Evolutionary conservation across 2,797 vertebrate species (phyloP).

Genomic region (Lycodopsis pacificus): DNA sequence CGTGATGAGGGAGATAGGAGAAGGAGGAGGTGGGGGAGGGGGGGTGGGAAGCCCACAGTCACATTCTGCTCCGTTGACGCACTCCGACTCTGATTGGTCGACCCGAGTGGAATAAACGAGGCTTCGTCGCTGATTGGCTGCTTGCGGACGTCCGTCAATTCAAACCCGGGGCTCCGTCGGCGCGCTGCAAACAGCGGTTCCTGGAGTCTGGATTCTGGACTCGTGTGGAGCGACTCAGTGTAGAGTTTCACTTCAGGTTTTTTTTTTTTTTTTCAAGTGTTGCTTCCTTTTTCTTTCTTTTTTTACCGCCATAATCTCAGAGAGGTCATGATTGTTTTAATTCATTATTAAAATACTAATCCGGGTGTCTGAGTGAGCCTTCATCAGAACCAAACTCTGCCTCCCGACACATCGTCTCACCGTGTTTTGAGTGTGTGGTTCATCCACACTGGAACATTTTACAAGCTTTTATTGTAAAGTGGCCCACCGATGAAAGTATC

Average conservation of each 20-base stretch:
- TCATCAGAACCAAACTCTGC: constrained; percentile 12
- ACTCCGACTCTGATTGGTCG: constrained; percentile 70
- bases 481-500: not conserved
- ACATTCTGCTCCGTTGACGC: constrained; percentile 79
- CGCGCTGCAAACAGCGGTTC: constrained; percentile 59
- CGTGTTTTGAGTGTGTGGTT: constrained; percentile 32
- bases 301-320: constrained; percentile 27
- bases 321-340: not conserved
- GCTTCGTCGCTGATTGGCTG: constrained; percentile 70
- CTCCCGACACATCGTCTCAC: constrained; percentile 21
- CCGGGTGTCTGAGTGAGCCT: constrained; percentile 24
- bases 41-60: constrained; percentile 79
- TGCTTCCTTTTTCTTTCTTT: constrained; percentile 17
- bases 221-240: not conserved
- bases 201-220: constrained; percentile 54
- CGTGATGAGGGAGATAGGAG: constrained; percentile 28
- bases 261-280: constrained; percentile 7
- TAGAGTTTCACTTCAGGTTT: constrained; percentile 45
- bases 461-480: not conserved
- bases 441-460: not conserved
- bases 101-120: constrained; percentile 25
- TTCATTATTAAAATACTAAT: not conserved
- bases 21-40: not conserved
- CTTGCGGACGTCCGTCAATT: constrained; percentile 63
- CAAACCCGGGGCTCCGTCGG: constrained; percentile 29